phyloP scores from a whole-genome alignment of 2,888 invertebrate genomes.

The Chrysopilus asiliformis region DNA sequence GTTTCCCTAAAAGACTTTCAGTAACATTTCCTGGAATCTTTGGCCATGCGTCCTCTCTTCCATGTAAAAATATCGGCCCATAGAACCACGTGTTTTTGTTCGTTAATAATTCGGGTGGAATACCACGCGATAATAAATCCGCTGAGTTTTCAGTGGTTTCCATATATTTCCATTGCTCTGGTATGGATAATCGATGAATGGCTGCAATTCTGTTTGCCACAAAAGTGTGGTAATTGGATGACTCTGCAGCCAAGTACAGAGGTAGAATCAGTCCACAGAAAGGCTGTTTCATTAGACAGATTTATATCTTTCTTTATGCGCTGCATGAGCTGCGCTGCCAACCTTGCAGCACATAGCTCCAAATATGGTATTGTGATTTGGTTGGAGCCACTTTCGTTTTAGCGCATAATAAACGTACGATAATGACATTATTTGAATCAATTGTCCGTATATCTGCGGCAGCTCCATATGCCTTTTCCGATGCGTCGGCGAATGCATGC shows the following conservation, averaged over 20 bases:
- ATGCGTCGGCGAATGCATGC: conserved; percentile 6
- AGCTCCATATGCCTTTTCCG: conserved; percentile 7
- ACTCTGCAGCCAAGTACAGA: background rate
- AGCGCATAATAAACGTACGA: conserved; percentile 7
- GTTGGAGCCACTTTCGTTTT: conserved; percentile 12
- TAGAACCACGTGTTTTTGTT: conserved; percentile 7
- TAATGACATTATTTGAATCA: conserved; percentile 6
- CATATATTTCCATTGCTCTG: conserved; percentile 7
- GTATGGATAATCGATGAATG: background rate
- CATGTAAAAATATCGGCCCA: conserved; percentile 6
- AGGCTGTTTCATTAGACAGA: background rate
- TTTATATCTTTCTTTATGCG: background rate
- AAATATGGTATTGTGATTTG: background rate
- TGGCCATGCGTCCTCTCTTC: background rate
- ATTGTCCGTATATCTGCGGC: conserved; percentile 1
- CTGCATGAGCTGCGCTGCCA: background rate
- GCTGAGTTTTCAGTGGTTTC: conserved; percentile 8
- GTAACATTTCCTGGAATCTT: background rate
- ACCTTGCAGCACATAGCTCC: background rate
- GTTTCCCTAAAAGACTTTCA: background rate
- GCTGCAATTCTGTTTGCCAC: background rate
- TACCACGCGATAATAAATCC: conserved; percentile 9
- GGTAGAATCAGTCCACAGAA: background rate
- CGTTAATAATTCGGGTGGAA: conserved; percentile 6
- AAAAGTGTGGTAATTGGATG: background rate